Percentiles rank a stretch among this genome's conserved stretches.
Conservation (phyloP, 2,888 invertebrate species). For the Scrobipalpa costella region DNA sequence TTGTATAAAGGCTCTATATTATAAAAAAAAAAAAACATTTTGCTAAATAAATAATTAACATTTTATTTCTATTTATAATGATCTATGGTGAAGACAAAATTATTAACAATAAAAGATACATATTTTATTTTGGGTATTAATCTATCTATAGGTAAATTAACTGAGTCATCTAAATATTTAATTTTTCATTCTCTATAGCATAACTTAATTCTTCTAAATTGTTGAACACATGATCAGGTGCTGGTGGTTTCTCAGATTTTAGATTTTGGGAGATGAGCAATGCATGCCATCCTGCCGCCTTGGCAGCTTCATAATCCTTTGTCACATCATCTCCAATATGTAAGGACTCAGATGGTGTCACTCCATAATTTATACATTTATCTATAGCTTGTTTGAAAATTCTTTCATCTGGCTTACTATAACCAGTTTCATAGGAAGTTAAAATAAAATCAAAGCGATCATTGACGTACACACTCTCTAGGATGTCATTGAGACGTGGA, state of each 20-base stretch:
- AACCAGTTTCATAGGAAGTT: slow-evolving; percentile 87
- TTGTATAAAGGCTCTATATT: too few species aligned
- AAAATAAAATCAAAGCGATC: slow-evolving; percentile 90
- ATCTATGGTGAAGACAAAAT: too few species aligned
- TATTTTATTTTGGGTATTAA: too few species aligned
- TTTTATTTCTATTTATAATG: too few species aligned
- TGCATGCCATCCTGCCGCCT: slow-evolving; percentile 88
- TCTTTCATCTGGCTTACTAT: slow-evolving; percentile 86
- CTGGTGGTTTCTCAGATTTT: slow-evolving; percentile 40
- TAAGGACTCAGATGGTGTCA: slow-evolving; percentile 83
- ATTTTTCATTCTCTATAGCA: slow-evolving; percentile 43
- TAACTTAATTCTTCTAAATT: slow-evolving; percentile 52
- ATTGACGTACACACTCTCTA: slow-evolving; percentile 84
- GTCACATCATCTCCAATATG: slow-evolving; percentile 91
- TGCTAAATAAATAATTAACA: too few species aligned
- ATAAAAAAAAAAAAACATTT: too few species aligned
- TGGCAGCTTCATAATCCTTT: slow-evolving; percentile 90
- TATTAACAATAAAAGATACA: too few species aligned
- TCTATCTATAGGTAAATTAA: too few species aligned
- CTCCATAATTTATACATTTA: slow-evolving; percentile 57
- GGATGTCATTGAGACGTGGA: slow-evolving; percentile 86
- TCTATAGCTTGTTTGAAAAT: slow-evolving; percentile 86
- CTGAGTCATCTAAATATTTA: slow-evolving; percentile 11
- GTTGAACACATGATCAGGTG: slow-evolving; percentile 51
- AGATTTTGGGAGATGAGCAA: slow-evolving; percentile 48